Conservation (phyloP, 2,113 vertebrate genomes). For the Hystrix brachyura region DNA sequence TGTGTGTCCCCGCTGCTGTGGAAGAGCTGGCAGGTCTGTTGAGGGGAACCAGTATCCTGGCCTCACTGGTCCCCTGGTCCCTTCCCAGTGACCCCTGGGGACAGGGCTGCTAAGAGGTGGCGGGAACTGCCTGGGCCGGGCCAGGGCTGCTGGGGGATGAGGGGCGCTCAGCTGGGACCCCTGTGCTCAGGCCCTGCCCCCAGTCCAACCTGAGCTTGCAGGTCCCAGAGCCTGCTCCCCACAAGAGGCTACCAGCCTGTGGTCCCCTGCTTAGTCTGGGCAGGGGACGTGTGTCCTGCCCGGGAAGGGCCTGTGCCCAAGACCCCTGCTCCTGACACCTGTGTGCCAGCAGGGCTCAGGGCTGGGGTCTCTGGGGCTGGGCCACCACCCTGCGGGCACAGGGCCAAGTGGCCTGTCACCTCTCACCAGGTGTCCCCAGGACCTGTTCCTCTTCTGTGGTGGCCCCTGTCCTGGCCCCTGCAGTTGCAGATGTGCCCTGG, state of each 20-base stretch:
- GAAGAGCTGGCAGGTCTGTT: not conserved
- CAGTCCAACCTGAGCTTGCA: not conserved
- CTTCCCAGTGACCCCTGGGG: not conserved
- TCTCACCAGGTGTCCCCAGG: not conserved
- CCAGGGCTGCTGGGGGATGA: not conserved
- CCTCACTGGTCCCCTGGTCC: not conserved
- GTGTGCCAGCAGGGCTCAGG: not conserved
- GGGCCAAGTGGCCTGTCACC: conserved; percentile 88
- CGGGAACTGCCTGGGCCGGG: not conserved
- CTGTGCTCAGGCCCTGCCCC: not conserved
- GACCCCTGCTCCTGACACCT: not conserved
- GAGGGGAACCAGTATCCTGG: not conserved
- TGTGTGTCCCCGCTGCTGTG: not conserved
- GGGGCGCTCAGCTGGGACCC: not conserved
- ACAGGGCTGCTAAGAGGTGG: not conserved
- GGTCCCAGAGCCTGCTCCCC: conserved; percentile 30
- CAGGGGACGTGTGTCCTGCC: not conserved
- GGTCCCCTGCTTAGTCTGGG: not conserved
- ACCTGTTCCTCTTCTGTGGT: not conserved
- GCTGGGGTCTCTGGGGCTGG: not conserved
- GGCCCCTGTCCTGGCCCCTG: not conserved
- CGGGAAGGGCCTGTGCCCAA: not conserved
- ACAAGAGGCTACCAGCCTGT: not conserved
- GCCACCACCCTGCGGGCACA: conserved; percentile 79
- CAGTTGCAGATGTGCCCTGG: not conserved